Conservation (phyloP, 2,888 invertebrate species). For the Petrolisthes cinctipes region DNA sequence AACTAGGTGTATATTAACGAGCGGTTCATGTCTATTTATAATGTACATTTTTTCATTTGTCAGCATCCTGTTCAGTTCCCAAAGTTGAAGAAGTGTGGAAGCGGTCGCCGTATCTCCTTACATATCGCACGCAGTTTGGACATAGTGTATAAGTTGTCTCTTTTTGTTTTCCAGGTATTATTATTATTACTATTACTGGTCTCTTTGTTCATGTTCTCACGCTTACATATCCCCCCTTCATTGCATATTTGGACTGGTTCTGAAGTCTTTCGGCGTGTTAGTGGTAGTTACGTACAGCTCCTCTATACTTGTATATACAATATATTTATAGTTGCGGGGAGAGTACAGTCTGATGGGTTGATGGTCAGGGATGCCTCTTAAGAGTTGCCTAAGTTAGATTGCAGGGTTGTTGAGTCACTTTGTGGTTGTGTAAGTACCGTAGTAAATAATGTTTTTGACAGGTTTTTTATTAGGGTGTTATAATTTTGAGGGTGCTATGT, state of each 20-base stretch:
- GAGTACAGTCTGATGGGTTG: neutral
- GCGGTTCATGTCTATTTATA: too few species aligned
- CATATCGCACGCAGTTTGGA: neutral
- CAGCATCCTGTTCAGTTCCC: neutral
- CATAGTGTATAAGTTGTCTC: neutral
- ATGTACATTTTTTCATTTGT: neutral
- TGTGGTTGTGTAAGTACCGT: neutral
- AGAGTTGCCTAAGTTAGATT: neutral
- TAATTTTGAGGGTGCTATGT: too few species aligned
- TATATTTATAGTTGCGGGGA: neutral
- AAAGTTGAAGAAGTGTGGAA: constrained; percentile 12
- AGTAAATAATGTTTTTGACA: neutral
- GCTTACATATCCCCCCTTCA: too few species aligned
- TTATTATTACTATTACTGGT: too few species aligned
- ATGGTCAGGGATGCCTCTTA: constrained; percentile 1
- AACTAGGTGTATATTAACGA: neutral
- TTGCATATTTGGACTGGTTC: too few species aligned
- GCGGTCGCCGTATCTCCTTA: neutral
- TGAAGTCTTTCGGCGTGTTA: too few species aligned
- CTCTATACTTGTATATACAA: neutral
- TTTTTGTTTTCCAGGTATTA: too few species aligned
- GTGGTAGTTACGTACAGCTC: too few species aligned
- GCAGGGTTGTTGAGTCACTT: constrained; percentile 35
- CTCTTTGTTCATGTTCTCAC: too few species aligned
- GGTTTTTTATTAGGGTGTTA: too few species aligned